These are phyloP conservation scores for Escarpia spicata DNA, from an alignment of 2,888 invertebrate species.

Conservation along the genomic window DNA sequence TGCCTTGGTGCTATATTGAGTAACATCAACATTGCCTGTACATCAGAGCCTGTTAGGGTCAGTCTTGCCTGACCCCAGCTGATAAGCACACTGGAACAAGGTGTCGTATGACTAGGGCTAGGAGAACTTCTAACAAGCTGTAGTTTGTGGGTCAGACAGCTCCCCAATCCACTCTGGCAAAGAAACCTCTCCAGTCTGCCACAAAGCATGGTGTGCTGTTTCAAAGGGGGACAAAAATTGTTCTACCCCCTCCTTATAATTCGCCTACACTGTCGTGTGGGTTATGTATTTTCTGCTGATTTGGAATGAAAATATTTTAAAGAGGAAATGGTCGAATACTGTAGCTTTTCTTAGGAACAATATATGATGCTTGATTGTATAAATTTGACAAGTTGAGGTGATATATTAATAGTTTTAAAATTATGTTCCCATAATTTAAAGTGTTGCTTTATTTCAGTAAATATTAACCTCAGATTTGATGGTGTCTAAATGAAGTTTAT, in stretches of 20 bases:
- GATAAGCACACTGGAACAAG: background rate
- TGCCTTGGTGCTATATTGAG: background rate
- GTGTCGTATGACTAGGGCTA: background rate
- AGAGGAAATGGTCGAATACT: background rate
- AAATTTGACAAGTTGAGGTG: background rate
- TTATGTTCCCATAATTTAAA: background rate
- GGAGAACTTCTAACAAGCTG: background rate
- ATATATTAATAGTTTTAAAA: background rate
- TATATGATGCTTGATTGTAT: background rate
- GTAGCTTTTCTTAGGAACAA: background rate
- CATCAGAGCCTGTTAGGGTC: background rate
- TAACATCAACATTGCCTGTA: slow-evolving; percentile 6
- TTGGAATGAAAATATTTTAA: background rate
- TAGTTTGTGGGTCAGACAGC: background rate
- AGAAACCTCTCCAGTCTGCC: background rate
- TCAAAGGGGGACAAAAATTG: background rate
- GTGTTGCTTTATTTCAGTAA: background rate
- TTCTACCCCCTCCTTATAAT: background rate
- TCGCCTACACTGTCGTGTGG: background rate
- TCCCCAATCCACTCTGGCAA: background rate
- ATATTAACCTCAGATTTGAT: too few species aligned
- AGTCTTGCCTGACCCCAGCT: background rate
- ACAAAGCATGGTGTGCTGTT: background rate
- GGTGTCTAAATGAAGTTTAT: background rate
- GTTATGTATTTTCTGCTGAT: background rate